These are phyloP conservation scores for Pediacus dermestoides DNA, from an alignment of 2,888 invertebrate species.

Conservation along the genomic window DNA sequence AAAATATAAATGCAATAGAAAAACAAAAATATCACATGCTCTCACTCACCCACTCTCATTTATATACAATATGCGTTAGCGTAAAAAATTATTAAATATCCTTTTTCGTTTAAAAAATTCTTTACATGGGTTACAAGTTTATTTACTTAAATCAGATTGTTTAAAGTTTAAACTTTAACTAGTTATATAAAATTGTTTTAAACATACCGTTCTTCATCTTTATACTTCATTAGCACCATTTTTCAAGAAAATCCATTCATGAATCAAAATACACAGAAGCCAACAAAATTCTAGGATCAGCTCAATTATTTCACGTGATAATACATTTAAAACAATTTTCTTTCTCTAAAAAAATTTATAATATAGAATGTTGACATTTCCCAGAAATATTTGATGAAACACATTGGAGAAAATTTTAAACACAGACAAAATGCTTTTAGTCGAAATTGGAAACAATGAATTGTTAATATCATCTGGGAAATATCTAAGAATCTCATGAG, in stretches of 20 bases:
- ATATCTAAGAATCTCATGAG: too few species aligned
- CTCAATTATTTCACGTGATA: constrained; percentile 15
- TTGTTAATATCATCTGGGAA: too few species aligned
- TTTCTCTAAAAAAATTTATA: constrained; percentile 7
- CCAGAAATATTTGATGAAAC: too few species aligned
- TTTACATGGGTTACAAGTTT: constrained; percentile 18
- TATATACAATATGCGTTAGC: constrained; percentile 29
- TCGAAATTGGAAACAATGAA: too few species aligned
- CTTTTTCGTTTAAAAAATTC: constrained; percentile 15
- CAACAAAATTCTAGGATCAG: constrained; percentile 18
- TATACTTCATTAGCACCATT: constrained; percentile 26
- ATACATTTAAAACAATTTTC: constrained; percentile 29
- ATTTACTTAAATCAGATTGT: constrained; percentile 15
- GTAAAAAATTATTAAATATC: constrained; percentile 27
- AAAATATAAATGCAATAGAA: constrained; percentile 22
- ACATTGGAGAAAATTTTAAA: too few species aligned
- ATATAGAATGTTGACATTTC: constrained; percentile 3
- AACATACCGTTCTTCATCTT: constrained; percentile 21
- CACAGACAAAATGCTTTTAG: too few species aligned
- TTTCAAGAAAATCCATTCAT: constrained; percentile 20
- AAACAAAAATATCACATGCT: constrained; percentile 23
- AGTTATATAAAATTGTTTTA: constrained; percentile 25
- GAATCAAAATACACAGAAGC: constrained; percentile 18
- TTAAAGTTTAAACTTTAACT: constrained; percentile 19
- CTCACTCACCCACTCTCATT: constrained; percentile 23